Percentiles rank a stretch among this genome's conserved stretches.
phyloP scores from a whole-genome alignment of 2,113 vertebrate species.

The Hippopotamus amphibius region DNA sequence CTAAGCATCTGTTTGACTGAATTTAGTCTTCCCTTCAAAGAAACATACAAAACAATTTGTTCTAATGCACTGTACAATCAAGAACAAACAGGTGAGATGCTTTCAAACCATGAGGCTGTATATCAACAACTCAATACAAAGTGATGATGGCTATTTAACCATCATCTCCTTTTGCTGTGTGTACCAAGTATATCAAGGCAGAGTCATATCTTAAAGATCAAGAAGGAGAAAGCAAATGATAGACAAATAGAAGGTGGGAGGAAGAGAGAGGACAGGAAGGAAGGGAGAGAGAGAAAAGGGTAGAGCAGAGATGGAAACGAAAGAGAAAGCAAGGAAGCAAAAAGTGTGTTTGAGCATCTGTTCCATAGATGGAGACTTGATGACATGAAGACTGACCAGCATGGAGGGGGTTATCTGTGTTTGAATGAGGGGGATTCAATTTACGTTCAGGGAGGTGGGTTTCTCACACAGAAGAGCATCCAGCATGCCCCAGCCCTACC shows the following conservation, averaged over 20 bases:
- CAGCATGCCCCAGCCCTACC: neutral
- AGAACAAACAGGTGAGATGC: constrained; percentile 37
- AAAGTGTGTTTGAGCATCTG: neutral
- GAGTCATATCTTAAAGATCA: neutral
- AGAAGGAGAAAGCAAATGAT: neutral
- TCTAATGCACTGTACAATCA: neutral
- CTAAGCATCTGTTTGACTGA: neutral
- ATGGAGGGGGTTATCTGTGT: neutral
- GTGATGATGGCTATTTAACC: neutral
- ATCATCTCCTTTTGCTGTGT: neutral
- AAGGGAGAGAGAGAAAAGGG: neutral
- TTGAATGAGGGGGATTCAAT: neutral
- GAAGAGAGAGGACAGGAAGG: neutral
- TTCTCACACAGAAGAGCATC: neutral
- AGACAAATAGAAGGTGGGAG: neutral
- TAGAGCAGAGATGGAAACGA: too few relatives aligned
- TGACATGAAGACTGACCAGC: neutral
- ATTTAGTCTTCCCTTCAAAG: constrained; percentile 68
- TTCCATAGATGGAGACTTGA: neutral
- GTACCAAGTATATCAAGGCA: neutral
- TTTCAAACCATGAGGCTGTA: constrained; percentile 21
- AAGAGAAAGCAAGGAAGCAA: neutral
- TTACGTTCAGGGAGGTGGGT: neutral
- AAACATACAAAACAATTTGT: constrained; percentile 62
- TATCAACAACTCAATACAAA: neutral